A percentile compares a stretch with the other conserved stretches of the same genome.
Conservation (phyloP, 2,888 invertebrate species). For the Cartodere bifasciata region DNA sequence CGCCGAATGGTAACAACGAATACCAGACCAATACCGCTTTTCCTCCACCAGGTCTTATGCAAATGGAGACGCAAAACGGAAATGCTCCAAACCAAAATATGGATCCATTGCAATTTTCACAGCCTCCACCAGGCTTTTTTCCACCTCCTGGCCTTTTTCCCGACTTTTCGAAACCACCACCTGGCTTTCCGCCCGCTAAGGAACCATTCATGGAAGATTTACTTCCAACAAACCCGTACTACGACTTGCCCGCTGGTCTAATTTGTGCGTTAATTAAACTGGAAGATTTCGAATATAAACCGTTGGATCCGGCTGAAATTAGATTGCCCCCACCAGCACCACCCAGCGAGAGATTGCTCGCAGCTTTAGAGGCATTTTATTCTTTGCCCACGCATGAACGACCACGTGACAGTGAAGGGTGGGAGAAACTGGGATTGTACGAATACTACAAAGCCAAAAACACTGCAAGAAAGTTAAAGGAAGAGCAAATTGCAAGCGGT, state of each 20-base stretch:
- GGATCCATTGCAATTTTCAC: constrained; percentile 32
- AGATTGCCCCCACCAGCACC: constrained; percentile 91
- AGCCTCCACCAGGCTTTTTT: constrained; percentile 45
- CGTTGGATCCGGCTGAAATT: constrained; percentile 81
- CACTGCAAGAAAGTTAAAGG: constrained; percentile 75
- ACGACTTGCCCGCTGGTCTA: constrained; percentile 91
- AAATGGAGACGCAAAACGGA: constrained; percentile 22
- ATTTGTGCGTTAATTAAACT: constrained; percentile 95
- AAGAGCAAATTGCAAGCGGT: constrained; percentile 66
- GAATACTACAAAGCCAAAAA: constrained; percentile 97
- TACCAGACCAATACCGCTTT: constrained; percentile 29
- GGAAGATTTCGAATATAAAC: constrained; percentile 81
- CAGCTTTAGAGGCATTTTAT: constrained; percentile 94
- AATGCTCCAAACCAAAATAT: constrained; percentile 11
- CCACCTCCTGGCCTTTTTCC: constrained; percentile 47
- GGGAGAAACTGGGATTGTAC: constrained; percentile 95
- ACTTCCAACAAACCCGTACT: constrained; percentile 88
- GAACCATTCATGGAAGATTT: constrained; percentile 51
- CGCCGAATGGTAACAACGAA: constrained; percentile 21
- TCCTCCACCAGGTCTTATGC: constrained; percentile 12
- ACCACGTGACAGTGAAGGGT: constrained; percentile 92
- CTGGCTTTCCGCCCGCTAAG: constrained; percentile 47
- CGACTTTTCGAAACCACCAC: constrained; percentile 78
- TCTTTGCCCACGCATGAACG: constrained; percentile 88
- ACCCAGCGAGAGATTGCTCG: constrained; percentile 82